Evolutionary conservation across 2,888 invertebrate species (phyloP), one percentile per base, ranked within the genome.

Genomic region (Schizaphis graminum): DNA sequence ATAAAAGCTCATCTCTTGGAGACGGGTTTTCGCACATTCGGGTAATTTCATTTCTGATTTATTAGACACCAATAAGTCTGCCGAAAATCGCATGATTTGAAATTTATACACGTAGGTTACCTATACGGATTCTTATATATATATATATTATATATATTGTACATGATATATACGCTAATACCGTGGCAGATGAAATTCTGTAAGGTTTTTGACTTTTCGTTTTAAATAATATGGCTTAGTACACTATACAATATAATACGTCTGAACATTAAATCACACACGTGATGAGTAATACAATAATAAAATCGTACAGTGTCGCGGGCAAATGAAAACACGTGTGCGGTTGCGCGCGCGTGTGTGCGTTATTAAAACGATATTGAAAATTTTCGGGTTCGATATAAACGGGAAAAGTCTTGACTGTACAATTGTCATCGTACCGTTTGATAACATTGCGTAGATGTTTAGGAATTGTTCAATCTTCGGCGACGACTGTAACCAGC

Each of bases 341-440:
- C 10, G 24, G 35, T 49, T n/a, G 49, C 4, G 44, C 16, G 21
- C 24, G 24, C 0, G 67, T 24, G 56, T 1, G 56, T 3, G 35
- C 5, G 88, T 88, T 88, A 88, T 41, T 57, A 56, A 41, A 89
- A 89, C 56, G 56, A 57, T 89, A 89, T 89, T 89, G 56, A 89
- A 89, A 56, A 35, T 53, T 11, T n/a, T 89, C 41, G 56, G 11
- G 26, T 56, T 57, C 4, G 41, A 53, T 41, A 57, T 56, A 57
- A 56, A 56, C 35, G 10, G 3, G 35, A 35, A 88, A 35, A 10
- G 41, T 8, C 35, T 35, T 21, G 77, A 21, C 77, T 35, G 8
- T 44, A 44, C 3, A 44, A 3, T 41, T 10, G 35, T 24, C 77
- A 77, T 35, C 67, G n/a, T 47, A 47, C n/a, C n/a, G n/a, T 67